Evolutionary conservation across 2,888 invertebrate genomes (phyloP).

Genomic region (Lymantria monacha): DNA sequence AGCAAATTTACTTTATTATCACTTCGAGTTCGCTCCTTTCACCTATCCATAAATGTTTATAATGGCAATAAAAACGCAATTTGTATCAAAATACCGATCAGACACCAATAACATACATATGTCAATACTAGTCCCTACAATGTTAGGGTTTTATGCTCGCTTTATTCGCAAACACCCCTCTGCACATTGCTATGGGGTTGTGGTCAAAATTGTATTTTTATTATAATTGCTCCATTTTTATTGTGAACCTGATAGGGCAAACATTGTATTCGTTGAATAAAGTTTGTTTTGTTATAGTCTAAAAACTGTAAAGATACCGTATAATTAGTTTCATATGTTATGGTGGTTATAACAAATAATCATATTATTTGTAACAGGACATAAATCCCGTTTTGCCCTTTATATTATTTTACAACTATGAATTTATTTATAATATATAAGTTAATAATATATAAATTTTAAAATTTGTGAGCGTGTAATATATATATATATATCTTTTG

Average conservation of each 20-base stretch:
- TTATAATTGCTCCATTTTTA: slow-evolving; percentile 74
- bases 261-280: slow-evolving; percentile 54
- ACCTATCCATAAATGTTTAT: not conserved
- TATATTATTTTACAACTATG: not conserved
- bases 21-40: too few relatives aligned
- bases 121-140: slow-evolving; percentile 47
- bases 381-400: not conserved
- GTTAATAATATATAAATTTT: too few relatives aligned
- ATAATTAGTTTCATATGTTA: slow-evolving; percentile 47
- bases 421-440: too few relatives aligned
- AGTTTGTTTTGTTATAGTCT: slow-evolving; percentile 42
- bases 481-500: too few relatives aligned
- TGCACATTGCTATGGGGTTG: slow-evolving; percentile 62
- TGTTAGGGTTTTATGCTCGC: slow-evolving; percentile 58
- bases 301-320: slow-evolving; percentile 41
- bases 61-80: slow-evolving; percentile 20
- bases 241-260: slow-evolving; percentile 67
- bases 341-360: not conserved
- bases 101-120: slow-evolving; percentile 45
- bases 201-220: slow-evolving; percentile 81
- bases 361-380: not conserved
- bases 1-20: too few relatives aligned
- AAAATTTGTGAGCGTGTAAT: too few relatives aligned
- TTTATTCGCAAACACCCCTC: slow-evolving; percentile 76
- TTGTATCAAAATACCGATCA: slow-evolving; percentile 36